A percentile compares a stretch with the other conserved stretches of the same genome.
Evolutionary conservation across 1,140 invertebrate genomes (phyloP).

Genomic region (Scylla paramamosain): DNA sequence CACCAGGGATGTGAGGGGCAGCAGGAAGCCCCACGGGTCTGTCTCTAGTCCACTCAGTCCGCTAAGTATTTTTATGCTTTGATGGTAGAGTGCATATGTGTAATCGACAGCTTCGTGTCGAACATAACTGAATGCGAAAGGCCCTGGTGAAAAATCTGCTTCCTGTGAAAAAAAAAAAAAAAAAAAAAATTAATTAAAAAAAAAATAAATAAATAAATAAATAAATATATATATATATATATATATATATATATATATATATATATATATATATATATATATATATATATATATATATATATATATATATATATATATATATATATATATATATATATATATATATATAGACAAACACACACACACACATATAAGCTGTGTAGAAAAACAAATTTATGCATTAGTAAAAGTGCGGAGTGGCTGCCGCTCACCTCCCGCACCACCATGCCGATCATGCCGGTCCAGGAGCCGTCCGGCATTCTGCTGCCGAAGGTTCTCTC

Average conservation of each 20-base stretch:
- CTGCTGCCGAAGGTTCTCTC: background rate
- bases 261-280: no score
- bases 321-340: no score
- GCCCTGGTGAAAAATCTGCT: background rate
- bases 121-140: background rate
- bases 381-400: no score
- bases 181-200: no score
- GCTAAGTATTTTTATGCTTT: background rate
- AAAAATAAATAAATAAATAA: no score
- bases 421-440: background rate
- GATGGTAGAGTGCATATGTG: background rate
- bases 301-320: no score
- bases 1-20: conserved; percentile 37
- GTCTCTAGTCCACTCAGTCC: background rate
- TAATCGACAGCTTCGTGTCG: background rate
- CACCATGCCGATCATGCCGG: conserved; percentile 35
- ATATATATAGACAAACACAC: no score
- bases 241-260: no score
- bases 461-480: background rate
- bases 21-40: conserved; percentile 57
- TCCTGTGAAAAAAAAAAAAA: no score
- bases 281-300: no score
- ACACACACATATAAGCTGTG: background rate
- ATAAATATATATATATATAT: no score
- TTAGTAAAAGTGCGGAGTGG: background rate